Evolutionary conservation across 2,113 vertebrate species (phyloP), one percentile per base, ranked within the genome.

Genomic region (Shinisaurus crocodilurus): DNA sequence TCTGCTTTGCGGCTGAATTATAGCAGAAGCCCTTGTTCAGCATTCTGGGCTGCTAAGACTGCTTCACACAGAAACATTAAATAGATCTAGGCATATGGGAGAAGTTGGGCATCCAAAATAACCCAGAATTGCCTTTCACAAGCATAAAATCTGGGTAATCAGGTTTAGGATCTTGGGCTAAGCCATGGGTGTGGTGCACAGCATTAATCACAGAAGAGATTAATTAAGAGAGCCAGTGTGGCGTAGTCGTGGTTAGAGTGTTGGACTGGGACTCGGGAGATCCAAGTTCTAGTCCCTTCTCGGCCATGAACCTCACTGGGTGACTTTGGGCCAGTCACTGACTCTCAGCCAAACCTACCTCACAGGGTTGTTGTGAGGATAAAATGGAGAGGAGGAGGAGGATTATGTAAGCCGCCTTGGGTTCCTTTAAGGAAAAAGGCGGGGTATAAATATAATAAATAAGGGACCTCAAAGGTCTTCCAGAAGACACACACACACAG

Each of bases 131-230:
- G 79, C 76, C 1, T 6, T 91, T 79, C 3, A 1, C 91, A 8
- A 25, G 2, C 1, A 50, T 88, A 93, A 37, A 29, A 79, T 75
- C 10, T 54, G 34, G 89, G 88, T 86, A 93, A 86, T 10, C 3
- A 76, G 86, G 48, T 89, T 94, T 90, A 89, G 0, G 18, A 34
- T 87, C 80, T 89, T 18, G 76, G 0, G 29, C 7, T 81, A 45
- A 48, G 37, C 70, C 74, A 76, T 76, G 40, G 54, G 48, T 40
- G 1, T 12, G 5, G 18, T 50, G 23, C 29, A 48, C 34, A 72
- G 34, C 29, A 13, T 70, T 85, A 20, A n/a, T 25, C 8, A 50
- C 8, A 70, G 43, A 50, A 37, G n/a, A n/a, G n/a, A n/a, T n/a
- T n/a, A n/a, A n/a, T n/a, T n/a, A n/a, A n/a, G n/a, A n/a, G n/a